phyloP scores from a whole-genome alignment of 2,113 vertebrate genomes.

The Tetrax tetrax region DNA sequence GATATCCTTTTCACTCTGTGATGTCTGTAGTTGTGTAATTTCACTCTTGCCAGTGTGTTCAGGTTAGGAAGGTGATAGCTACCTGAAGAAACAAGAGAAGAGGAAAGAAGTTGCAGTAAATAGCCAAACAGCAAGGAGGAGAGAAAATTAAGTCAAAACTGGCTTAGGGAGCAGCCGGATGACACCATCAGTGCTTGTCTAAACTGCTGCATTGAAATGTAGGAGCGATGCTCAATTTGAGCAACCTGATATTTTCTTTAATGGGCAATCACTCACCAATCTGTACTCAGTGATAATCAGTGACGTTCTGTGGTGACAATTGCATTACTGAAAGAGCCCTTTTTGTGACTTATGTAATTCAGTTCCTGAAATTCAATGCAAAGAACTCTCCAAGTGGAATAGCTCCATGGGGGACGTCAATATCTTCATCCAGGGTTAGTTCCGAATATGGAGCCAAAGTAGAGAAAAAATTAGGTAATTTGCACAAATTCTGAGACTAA shows the following conservation, averaged over 20 bases:
- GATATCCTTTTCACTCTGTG: not conserved
- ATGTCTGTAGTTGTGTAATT: not conserved
- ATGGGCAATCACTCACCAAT: not conserved
- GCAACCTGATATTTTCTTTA: not conserved
- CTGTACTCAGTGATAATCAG: not conserved
- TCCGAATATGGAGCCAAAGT: not conserved
- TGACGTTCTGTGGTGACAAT: not conserved
- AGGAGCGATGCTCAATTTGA: not conserved
- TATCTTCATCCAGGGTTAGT: not conserved
- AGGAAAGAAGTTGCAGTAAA: not conserved
- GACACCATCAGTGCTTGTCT: not conserved
- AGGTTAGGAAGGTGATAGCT: not conserved
- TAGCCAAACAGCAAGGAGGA: not conserved
- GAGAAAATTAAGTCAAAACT: not conserved
- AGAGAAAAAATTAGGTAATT: not conserved
- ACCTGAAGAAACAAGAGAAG: not conserved
- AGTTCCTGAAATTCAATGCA: not conserved
- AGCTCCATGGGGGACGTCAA: not conserved
- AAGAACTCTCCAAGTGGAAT: not conserved
- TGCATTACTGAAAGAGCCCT: not conserved
- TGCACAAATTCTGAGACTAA: not conserved
- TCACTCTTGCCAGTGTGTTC: not conserved
- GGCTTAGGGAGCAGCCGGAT: not conserved
- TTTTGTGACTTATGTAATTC: not conserved
- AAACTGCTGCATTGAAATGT: not conserved